These are phyloP conservation scores for Toxotes lorentzi DNA, from an alignment of 2,797 vertebrate species.

Conservation along the genomic window DNA sequence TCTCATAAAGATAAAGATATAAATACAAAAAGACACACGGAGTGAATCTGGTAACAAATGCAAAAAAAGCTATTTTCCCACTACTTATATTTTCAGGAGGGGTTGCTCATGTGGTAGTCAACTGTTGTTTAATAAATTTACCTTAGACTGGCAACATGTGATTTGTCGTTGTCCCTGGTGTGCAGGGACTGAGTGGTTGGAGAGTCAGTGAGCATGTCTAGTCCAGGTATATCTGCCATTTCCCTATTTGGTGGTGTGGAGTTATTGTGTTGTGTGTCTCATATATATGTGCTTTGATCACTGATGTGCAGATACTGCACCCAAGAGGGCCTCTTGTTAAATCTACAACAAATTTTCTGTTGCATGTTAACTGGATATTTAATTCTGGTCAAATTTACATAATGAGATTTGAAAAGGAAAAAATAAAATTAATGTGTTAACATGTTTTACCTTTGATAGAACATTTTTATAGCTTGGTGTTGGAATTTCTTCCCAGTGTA, in stretches of 20 bases:
- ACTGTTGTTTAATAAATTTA: background rate
- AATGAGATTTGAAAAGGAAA: background rate
- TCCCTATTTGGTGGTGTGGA: constrained; percentile 17
- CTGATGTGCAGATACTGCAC: constrained; percentile 44
- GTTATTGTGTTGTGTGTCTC: background rate
- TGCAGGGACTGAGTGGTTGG: constrained; percentile 62
- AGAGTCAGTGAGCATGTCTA: constrained; percentile 49
- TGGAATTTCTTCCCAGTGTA: background rate
- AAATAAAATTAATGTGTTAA: background rate
- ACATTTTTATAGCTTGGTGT: background rate
- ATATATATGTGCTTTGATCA: constrained; percentile 6
- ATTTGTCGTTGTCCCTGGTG: constrained; percentile 54
- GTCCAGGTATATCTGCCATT: constrained; percentile 50
- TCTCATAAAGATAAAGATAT: background rate
- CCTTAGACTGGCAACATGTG: constrained; percentile 1
- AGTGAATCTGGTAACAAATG: background rate
- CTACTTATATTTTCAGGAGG: background rate
- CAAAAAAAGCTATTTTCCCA: background rate
- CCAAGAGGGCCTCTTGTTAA: no score
- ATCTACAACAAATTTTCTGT: background rate
- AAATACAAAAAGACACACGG: background rate
- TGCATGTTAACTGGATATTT: background rate
- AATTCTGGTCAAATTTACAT: background rate
- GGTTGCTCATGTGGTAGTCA: background rate
- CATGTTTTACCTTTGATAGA: no score